Base-by-base conservation (phyloP, 1,140 invertebrate species). In the Sycophila sp. region DNA sequence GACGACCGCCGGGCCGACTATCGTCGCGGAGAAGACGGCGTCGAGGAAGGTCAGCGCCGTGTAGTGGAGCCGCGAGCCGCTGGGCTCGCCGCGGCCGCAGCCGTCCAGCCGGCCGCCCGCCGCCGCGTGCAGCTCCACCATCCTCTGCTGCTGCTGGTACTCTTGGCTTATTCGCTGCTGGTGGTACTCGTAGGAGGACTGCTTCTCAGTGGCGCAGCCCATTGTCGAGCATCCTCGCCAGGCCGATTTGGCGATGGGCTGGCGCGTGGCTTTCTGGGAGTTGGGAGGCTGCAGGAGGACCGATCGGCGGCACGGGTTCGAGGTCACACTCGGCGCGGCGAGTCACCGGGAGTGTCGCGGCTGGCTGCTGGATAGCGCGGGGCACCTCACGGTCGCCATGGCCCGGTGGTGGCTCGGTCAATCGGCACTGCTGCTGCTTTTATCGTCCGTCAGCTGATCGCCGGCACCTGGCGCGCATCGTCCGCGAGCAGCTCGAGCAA, bases 1-100 rank as follows among this genome's bases (percentile, higher is more conserved):
- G 8, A 96, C 93, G 2, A 95, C 93, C 10, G 91, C 89, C 8
- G 94, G 94, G 0, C 92, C 91, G 6, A 94, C 89, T 11, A 96
- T 86, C 0, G 89, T 77, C 49, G 91, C 89, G 5, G 93, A 92
- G 76, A 96, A 88, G 15, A 92, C 75, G 13, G 88, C 87, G 80
- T 96, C 94, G 45, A 94, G 81, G 49, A 92, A 76, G 13, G 89
- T 89, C 19, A 94, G 86, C 6, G 93, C 83, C 2, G 87, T 85
- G 73, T 90, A 87, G 80, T 91, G 88, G 24, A 80, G 53, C 38
- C 76, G 73, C 38, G 78, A 81, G 42, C 79, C 81, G 15, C 80
- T 75, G 32, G 75, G 73, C 22, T 76, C 77, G 58, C 81, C 36
- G 30, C 15, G 36, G 58, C 81, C 36, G 30, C 15, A 26, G 1